Evolutionary conservation across 2,888 invertebrate species (phyloP).

Genomic region (Cheilosia grossa): DNA sequence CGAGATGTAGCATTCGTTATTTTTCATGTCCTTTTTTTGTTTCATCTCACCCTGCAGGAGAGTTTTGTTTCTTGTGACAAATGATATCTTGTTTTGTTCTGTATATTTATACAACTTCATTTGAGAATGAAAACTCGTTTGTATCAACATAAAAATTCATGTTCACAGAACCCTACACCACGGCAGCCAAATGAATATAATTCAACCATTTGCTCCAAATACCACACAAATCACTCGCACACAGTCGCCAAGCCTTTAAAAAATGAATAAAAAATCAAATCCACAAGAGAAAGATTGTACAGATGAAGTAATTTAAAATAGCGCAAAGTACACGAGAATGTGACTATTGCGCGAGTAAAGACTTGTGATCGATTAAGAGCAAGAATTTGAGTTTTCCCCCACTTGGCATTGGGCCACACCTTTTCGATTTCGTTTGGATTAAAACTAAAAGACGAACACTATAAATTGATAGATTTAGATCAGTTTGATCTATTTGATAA

Average conservation of each 20-base stretch:
- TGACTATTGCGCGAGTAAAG: conserved; percentile 21
- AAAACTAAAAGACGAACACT: conserved; percentile 1
- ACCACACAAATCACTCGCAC: conserved; percentile 43
- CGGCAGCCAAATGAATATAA: conserved; percentile 3
- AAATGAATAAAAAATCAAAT: conserved; percentile 2
- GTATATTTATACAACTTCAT: no score
- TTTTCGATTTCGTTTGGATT: conserved; percentile 5
- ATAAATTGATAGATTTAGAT: conserved; percentile 30
- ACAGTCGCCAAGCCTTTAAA: conserved; percentile 23
- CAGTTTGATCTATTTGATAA: conserved; percentile 37
- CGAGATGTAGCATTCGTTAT: no score
- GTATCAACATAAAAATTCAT: background rate
- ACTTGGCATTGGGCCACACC: conserved; percentile 57
- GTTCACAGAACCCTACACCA: conserved; percentile 6
- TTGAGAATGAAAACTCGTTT: conserved; percentile 20
- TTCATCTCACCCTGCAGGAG: background rate
- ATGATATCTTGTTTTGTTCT: background rate
- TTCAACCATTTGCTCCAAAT: conserved; percentile 56
- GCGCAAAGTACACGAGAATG: conserved; percentile 20
- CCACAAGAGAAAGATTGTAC: conserved; percentile 28
- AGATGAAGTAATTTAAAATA: conserved; percentile 46
- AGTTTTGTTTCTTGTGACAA: background rate
- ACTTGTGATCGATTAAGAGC: conserved; percentile 36
- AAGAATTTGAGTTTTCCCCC: conserved; percentile 55
- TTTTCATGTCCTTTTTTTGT: background rate